A percentile compares a stretch with the other conserved stretches of the same genome.
phyloP scores from a whole-genome alignment of 2,888 invertebrate species.

The Philhelius pedissequus region DNA sequence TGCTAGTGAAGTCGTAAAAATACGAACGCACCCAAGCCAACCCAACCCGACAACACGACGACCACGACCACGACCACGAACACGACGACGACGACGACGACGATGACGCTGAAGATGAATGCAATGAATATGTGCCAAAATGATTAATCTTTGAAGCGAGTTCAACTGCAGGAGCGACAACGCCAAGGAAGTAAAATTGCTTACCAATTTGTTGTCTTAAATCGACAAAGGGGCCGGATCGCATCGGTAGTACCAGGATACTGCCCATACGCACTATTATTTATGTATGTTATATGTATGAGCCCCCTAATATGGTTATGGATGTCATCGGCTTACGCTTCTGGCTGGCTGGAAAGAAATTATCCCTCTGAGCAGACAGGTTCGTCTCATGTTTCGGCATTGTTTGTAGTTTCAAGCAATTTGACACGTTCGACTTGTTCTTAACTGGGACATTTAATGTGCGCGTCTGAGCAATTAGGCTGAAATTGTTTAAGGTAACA shows the following conservation, averaged over 20 bases:
- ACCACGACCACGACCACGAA: neutral
- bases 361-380: neutral
- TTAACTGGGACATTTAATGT: conserved; percentile 16
- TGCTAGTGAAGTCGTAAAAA: conserved; percentile 15
- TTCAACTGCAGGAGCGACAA: conserved; percentile 44
- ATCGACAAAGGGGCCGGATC: neutral
- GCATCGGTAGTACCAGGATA: neutral
- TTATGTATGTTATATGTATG: conserved; percentile 7
- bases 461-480: conserved; percentile 2
- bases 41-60: neutral
- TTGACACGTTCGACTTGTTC: conserved; percentile 47
- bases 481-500: neutral
- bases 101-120: conserved; percentile 19
- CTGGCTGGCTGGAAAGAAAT: neutral
- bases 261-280: neutral
- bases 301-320: conserved; percentile 24
- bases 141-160: conserved; percentile 57
- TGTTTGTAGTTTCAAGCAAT: conserved; percentile 38
- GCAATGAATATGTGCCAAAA: conserved; percentile 61
- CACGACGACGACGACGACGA: neutral
- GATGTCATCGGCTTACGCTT: neutral
- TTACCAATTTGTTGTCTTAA: conserved; percentile 33
- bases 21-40: neutral
- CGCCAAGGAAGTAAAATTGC: conserved; percentile 26
- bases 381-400: conserved; percentile 15